These are phyloP conservation scores for Heterotilapia buettikoferi DNA, from an alignment of 2,113 vertebrate genomes.

Conservation along the genomic window DNA sequence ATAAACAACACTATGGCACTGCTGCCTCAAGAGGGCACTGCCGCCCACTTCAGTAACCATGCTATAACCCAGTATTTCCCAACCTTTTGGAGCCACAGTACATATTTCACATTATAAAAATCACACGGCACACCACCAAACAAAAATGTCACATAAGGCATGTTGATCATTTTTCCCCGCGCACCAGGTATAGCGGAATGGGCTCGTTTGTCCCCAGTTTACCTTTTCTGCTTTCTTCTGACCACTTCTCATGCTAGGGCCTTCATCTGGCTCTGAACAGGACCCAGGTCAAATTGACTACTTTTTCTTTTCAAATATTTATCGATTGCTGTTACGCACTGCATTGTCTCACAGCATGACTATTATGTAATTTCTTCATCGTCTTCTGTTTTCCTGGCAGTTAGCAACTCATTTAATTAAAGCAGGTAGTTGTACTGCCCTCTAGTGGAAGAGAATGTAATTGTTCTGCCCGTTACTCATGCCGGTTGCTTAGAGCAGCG, in stretches of 20 bases:
- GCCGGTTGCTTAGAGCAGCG: not conserved
- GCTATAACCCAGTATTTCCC: not conserved
- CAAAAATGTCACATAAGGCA: not conserved
- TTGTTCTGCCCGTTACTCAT: not conserved
- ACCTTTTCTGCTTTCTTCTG: not conserved
- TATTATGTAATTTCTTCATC: not conserved
- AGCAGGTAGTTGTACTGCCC: not conserved
- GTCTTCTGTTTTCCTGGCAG: not conserved
- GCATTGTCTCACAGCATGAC: not conserved
- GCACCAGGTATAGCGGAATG: not conserved
- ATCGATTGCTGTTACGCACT: not conserved
- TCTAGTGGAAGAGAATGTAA: not conserved
- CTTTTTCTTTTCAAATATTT: not conserved
- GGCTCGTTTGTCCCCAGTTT: not conserved
- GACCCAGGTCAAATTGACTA: not conserved
- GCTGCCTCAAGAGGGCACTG: not conserved
- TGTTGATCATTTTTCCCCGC: not conserved
- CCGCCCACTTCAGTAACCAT: not conserved
- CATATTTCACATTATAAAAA: not conserved
- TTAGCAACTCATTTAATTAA: not conserved
- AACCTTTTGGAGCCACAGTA: not conserved
- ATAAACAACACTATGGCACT: not conserved
- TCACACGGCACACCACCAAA: not conserved
- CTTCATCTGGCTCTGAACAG: not conserved
- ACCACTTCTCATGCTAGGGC: not conserved